Evolutionary conservation across 2,797 vertebrate species (phyloP).

Genomic region (Huso huso): DNA sequence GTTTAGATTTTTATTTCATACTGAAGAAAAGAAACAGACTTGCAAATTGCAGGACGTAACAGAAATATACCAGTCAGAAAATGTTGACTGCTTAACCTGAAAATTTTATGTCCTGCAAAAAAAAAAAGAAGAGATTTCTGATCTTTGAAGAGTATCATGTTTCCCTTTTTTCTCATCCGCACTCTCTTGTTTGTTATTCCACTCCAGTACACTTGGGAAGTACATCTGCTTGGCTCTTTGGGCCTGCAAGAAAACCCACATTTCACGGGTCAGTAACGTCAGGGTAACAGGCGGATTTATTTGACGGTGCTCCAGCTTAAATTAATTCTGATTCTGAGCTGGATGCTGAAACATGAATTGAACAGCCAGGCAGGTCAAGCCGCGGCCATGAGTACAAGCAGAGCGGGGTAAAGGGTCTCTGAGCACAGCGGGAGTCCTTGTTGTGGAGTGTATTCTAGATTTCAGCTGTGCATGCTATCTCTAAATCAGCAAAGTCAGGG

Average conservation of each 20-base stretch:
- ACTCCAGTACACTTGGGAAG: neutral
- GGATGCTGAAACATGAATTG: neutral
- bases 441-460: neutral
- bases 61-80: too few relatives aligned
- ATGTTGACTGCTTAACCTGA: too few relatives aligned
- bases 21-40: too few relatives aligned
- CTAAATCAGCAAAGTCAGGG: too few relatives aligned
- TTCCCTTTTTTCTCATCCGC: neutral
- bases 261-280: slow-evolving; percentile 2
- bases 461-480: neutral
- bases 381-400: neutral
- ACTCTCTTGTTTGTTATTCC: neutral
- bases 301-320: neutral
- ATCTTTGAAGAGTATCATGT: too few relatives aligned
- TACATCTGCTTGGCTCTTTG: slow-evolving; percentile 2
- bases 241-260: slow-evolving; percentile 1
- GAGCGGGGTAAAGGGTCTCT: neutral
- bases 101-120: too few relatives aligned
- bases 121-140: too few relatives aligned
- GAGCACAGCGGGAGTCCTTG: neutral
- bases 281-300: neutral
- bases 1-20: too few relatives aligned
- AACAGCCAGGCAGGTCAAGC: neutral
- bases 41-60: too few relatives aligned
- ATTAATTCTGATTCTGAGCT: neutral